Evolutionary conservation across 1,140 invertebrate genomes (phyloP), one percentile per base, ranked within the genome.

Genomic region (Sminthurides bifidus): DNA sequence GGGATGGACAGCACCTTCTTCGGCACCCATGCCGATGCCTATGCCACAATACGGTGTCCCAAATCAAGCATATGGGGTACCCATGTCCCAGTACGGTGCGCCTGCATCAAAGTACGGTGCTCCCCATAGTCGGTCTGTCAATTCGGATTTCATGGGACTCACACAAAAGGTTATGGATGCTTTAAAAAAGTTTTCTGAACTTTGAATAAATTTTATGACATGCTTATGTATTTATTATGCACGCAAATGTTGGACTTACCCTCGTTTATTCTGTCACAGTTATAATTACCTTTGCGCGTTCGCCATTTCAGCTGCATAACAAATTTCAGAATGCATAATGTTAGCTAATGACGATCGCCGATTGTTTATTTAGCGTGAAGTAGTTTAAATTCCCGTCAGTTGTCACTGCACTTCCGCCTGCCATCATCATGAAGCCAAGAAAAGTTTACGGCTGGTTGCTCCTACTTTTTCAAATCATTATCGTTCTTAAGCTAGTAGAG

Each of bases 121-220:
- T 19, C 44, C 44, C 19, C 8, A 8, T 19, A 48, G 44, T 21
- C 44, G 53, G 5, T 15, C 53, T 10, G 12, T 30, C 10, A 48
- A 48, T 15, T 26, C 21, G 4, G 45, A 26, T 33, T 55, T 48
- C 43, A 3, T 24, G 15, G 31, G 23, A 24, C n/a, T 55, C 6
- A 46, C 53, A 4, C 45, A 48, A 24, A 46, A 17, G 33, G 53
- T 55, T 30, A 46, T 44, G 53, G 19, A 48, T n/a, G 53, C 53
- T 10, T 46, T 55, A 37, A 45, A 55, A 3, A 38, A 55, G 15
- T 55, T 55, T 19, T n/a, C n/a, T 27, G 24, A 48, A 24, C 30
- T 27, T 30, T 48, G 44, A 48, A 48, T 48, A 48, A 48, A 48
- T 14, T 43, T 41, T 41, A 24, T 8, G 19, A 14, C 15, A 35